A percentile compares a stretch with the other conserved stretches of the same genome.
Conservation (phyloP, 1,140 invertebrate genomes). For the Zeugodacus cucurbitae region DNA sequence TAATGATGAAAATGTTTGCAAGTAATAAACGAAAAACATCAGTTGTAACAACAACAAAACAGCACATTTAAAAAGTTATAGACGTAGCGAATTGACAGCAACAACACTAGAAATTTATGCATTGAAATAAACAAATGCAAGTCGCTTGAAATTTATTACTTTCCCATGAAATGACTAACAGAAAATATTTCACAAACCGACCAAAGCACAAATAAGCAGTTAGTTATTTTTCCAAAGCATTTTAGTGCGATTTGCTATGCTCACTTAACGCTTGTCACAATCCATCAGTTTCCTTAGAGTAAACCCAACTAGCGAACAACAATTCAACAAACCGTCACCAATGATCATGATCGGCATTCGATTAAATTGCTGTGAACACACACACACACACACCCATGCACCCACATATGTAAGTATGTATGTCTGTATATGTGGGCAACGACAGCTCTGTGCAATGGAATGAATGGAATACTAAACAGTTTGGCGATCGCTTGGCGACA, state of each 20-base stretch:
- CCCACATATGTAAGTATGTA: background rate
- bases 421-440: background rate
- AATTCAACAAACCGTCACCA: background rate
- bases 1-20: too few relatives aligned
- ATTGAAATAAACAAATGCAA: slow-evolving; percentile 12
- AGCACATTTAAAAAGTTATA: too few relatives aligned
- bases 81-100: background rate
- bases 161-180: slow-evolving; percentile 8
- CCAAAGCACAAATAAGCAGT: background rate
- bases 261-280: slow-evolving; percentile 18
- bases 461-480: slow-evolving; percentile 33
- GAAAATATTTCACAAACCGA: background rate
- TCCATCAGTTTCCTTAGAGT: slow-evolving; percentile 1
- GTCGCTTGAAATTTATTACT: slow-evolving; percentile 11
- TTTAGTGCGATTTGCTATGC: background rate
- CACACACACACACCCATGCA: background rate
- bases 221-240: background rate
- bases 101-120: background rate
- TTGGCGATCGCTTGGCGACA: slow-evolving; percentile 26
- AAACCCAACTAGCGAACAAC: background rate
- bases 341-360: slow-evolving; percentile 29
- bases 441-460: background rate
- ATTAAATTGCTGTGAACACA: slow-evolving; percentile 13
- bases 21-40: too few relatives aligned
- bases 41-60: background rate